Evolutionary conservation across 2,113 vertebrate genomes (phyloP), one percentile per base, ranked within the genome.

Genomic region (Corythornis madagascariensis): DNA sequence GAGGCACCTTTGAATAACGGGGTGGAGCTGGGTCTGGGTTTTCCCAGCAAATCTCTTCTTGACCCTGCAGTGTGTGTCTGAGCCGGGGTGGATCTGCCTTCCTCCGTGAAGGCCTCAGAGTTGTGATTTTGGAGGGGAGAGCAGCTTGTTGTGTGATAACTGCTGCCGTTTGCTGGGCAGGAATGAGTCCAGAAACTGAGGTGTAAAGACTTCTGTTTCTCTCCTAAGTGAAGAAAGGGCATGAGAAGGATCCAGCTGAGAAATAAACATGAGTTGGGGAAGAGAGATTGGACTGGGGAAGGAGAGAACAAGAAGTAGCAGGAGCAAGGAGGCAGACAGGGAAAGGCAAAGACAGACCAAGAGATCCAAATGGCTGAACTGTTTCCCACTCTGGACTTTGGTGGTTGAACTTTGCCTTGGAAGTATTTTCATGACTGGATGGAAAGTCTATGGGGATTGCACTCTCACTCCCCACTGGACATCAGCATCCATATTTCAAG

Each of bases 41-140:
- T 89, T 79, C 59, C 35, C 66, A 56, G 48, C 0, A 1, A 91
- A 35, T 78, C 35, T 89, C 11, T 0, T 42, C 55, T 29, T 21
- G 25, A 19, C 42, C 29, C 61, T 0, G 0, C 24, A 21, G 38
- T 0, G 0, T n/a, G 67, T 4, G 2, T n/a, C 67, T 72, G 55
- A 65, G 20, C 15, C 0, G 1, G 35, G 61, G 35, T 1, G 2
- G 59, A 57, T 33, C 20, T 16, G 33, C 28, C 15, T 9, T 81
- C 33, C 47, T 4, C 40, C 3, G 6, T 13, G 63, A 50, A 89
- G 38, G n/a, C 73, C 42, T 15, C 0, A 38, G 63, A 66, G 28
- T 3, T 52, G 50, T 33, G 67, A 74, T 63, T 86, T 55, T 26
- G 15, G 38, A 65, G 26, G 75, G 11, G 21, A 67, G 29, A 52